Conservation (phyloP, 2,113 vertebrate species). For the Microcebus griseorufus region DNA sequence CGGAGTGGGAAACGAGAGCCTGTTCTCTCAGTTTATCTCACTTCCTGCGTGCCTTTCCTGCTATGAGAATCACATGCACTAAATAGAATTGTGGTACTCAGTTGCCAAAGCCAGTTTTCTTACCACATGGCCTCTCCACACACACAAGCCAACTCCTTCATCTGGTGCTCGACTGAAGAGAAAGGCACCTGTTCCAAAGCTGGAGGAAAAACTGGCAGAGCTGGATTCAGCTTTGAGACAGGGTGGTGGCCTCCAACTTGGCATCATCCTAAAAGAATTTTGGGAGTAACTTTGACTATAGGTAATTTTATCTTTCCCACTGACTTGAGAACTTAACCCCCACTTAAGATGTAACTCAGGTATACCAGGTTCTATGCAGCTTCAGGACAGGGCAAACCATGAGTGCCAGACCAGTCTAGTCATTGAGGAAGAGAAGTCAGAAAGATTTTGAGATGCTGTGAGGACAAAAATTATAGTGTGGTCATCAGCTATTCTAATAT, state of each 20-base stretch:
- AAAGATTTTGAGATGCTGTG: background rate
- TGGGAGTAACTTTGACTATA: background rate
- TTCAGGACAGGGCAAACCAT: background rate
- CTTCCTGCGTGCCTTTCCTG: background rate
- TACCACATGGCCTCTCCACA: background rate
- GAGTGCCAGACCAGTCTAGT: background rate
- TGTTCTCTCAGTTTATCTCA: slow-evolving; percentile 41
- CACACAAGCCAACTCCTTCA: slow-evolving; percentile 58
- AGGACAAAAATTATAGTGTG: background rate
- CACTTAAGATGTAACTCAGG: background rate
- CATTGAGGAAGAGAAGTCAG: background rate
- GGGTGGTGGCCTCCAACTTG: background rate
- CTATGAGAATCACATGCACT: slow-evolving; percentile 21
- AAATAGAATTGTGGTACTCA: background rate
- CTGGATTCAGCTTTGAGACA: background rate
- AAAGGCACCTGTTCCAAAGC: slow-evolving; percentile 25
- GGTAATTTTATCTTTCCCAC: background rate
- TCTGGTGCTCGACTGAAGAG: slow-evolving; percentile 23
- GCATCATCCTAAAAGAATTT: background rate
- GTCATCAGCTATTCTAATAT: background rate
- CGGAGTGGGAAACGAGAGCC: background rate
- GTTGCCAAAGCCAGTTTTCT: background rate
- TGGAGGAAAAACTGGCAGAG: background rate
- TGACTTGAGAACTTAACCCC: background rate
- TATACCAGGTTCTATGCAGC: background rate